Percentiles rank a stretch among this genome's conserved stretches.
Evolutionary conservation across 2,113 vertebrate genomes (phyloP).

Genomic region (Tautogolabrus adspersus): DNA sequence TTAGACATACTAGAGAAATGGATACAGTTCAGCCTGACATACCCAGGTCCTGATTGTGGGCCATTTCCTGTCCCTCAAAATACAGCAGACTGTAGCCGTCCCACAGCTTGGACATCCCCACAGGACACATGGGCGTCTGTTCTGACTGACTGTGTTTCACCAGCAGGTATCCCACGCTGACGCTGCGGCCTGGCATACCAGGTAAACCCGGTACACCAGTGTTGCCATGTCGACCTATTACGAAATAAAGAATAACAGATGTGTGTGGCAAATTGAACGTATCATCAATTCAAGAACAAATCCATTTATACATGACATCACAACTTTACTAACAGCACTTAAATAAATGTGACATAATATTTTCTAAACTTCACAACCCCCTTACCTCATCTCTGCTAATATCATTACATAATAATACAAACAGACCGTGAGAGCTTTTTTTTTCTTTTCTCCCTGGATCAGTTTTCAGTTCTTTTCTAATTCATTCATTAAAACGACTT

Average conservation of each 20-base stretch:
- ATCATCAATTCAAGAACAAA: no score
- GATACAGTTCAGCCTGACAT: conserved; percentile 41
- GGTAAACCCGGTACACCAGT: conserved; percentile 85
- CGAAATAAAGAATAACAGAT: conserved; percentile 1
- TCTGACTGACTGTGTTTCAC: conserved; percentile 98
- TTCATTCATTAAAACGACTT: conserved; percentile 28
- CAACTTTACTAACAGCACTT: no score
- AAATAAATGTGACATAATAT: no score
- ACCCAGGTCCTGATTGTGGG: conserved; percentile 99
- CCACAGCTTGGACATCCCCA: conserved; percentile 96
- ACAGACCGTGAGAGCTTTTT: not conserved
- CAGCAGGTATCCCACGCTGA: conserved; percentile 95
- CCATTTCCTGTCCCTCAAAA: conserved; percentile 97
- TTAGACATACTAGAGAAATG: not conserved
- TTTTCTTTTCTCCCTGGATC: not conserved
- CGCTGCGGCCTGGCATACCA: conserved; percentile 94
- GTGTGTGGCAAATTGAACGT: not conserved
- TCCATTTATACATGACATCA: no score
- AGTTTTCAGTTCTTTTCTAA: not conserved
- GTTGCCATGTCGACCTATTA: conserved; percentile 86
- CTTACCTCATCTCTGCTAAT: not conserved
- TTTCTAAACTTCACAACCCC: no score
- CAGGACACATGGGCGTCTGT: conserved; percentile 93
- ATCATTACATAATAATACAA: not conserved
- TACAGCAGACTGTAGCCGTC: conserved; percentile 97